Conservation (phyloP, 2,888 invertebrate species). For the Mesochorus sp. region DNA sequence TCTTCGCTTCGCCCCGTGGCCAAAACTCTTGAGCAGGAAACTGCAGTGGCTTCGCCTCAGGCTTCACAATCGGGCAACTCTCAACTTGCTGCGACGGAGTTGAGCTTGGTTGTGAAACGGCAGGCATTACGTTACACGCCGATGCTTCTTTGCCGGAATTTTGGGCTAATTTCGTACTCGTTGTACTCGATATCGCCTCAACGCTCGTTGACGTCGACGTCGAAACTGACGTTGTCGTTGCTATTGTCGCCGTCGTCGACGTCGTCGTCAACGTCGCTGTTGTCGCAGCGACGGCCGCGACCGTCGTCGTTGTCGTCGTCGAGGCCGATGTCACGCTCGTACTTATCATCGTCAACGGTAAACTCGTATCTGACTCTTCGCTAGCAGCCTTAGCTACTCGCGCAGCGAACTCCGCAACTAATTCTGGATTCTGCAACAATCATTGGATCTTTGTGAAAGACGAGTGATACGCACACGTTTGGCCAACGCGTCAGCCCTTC, state of each 20-base stretch:
- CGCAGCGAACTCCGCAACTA: slow-evolving; percentile 80
- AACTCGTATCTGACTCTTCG: slow-evolving; percentile 64
- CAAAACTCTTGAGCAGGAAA: slow-evolving; percentile 71
- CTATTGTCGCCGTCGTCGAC: too few species aligned
- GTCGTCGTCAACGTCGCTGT: slow-evolving; percentile 5
- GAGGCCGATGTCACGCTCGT: slow-evolving; percentile 6
- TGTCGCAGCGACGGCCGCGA: too few species aligned
- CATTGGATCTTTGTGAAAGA: slow-evolving; percentile 78
- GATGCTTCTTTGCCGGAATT: slow-evolving; percentile 66
- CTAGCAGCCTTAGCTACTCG: slow-evolving; percentile 78
- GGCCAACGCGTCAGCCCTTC: slow-evolving; percentile 77
- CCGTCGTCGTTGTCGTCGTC: background rate
- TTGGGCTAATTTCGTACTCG: slow-evolving; percentile 23
- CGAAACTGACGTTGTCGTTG: slow-evolving; percentile 51
- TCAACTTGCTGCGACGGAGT: slow-evolving; percentile 19
- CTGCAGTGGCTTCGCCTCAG: slow-evolving; percentile 73
- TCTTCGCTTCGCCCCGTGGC: slow-evolving; percentile 72
- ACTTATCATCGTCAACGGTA: too few species aligned
- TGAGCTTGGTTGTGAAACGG: slow-evolving; percentile 12
- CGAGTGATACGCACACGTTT: slow-evolving; percentile 70
- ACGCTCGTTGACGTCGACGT: background rate
- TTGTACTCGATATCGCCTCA: slow-evolving; percentile 1
- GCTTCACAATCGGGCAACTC: slow-evolving; percentile 26
- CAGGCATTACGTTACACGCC: too few species aligned
- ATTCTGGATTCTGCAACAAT: slow-evolving; percentile 78